Conservation (phyloP, 2,113 vertebrate species). For the Proterorhinus semilunaris region DNA sequence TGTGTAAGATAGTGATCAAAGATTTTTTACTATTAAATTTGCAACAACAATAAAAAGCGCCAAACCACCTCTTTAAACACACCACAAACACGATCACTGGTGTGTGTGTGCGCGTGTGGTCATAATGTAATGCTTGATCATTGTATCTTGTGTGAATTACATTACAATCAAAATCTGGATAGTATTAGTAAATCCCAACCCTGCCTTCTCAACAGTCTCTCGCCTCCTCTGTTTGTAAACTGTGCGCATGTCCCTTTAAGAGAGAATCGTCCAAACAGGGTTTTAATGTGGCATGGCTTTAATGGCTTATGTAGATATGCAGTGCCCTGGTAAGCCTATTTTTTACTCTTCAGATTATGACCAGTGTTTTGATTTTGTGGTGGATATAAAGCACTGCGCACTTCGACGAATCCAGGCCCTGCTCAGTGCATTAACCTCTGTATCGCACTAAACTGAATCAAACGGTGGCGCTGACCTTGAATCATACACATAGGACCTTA, state of each 20-base stretch:
- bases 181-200: slow-evolving; percentile 48
- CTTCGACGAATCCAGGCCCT: slow-evolving; percentile 36
- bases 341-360: slow-evolving; percentile 46
- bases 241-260: slow-evolving; percentile 82
- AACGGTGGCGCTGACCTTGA: slow-evolving; percentile 29
- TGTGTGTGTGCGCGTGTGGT: background rate
- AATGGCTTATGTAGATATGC: slow-evolving; percentile 69
- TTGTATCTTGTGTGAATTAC: background rate
- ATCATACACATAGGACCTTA: slow-evolving; percentile 17
- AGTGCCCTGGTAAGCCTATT: slow-evolving; percentile 60
- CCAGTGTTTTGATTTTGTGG: slow-evolving; percentile 45
- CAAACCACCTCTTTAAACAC: too few relatives aligned
- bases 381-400: slow-evolving; percentile 32
- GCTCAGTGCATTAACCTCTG: slow-evolving; percentile 38
- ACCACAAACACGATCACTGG: too few relatives aligned
- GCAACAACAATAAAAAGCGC: too few relatives aligned
- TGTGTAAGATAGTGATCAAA: too few relatives aligned
- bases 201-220: slow-evolving; percentile 62
- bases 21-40: too few relatives aligned
- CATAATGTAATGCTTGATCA: background rate
- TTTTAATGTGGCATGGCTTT: slow-evolving; percentile 72
- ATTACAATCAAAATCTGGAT: slow-evolving; percentile 10
- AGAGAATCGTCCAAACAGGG: slow-evolving; percentile 61
- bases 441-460: slow-evolving; percentile 39
- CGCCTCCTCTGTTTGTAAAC: slow-evolving; percentile 71